Percentiles rank a stretch among this genome's conserved stretches.
Evolutionary conservation across 2,113 vertebrate species (phyloP).

Genomic region (Quiscalus mexicanus): DNA sequence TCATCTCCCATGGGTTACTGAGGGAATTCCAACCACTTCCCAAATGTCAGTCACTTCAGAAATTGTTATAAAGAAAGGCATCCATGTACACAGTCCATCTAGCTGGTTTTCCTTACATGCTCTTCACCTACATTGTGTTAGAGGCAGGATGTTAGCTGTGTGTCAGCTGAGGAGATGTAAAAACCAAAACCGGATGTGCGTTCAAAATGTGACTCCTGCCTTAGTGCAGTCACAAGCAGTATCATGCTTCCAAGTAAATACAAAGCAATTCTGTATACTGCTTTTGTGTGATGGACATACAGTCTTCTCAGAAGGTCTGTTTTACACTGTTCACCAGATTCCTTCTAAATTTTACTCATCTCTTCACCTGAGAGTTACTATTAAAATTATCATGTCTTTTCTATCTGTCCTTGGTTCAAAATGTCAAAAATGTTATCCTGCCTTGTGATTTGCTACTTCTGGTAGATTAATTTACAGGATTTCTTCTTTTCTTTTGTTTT

Average conservation of each 20-base stretch:
- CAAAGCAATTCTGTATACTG: not conserved
- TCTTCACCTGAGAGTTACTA: not conserved
- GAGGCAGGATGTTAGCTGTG: not conserved
- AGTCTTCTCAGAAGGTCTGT: not conserved
- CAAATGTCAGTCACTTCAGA: not conserved
- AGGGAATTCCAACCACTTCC: not conserved
- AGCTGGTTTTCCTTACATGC: not conserved
- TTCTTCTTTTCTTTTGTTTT: not conserved
- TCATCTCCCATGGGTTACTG: not conserved
- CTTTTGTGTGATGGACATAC: not conserved
- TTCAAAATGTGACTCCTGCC: not conserved
- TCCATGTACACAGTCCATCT: accelerated
- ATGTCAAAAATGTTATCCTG: not conserved
- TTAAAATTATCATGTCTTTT: not conserved
- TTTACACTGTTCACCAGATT: not conserved
- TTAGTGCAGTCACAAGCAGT: not conserved
- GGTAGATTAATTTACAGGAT: not conserved
- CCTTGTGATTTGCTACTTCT: not conserved
- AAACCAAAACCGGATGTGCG: accelerated
- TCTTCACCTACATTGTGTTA: not conserved
- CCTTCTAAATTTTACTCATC: not conserved
- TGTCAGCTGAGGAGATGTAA: not conserved
- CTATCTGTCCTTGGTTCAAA: not conserved
- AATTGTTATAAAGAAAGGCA: not conserved
- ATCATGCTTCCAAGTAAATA: not conserved